Base-by-base conservation (phyloP, 2,888 invertebrate genomes). In the Neoitamus cyanurus region DNA sequence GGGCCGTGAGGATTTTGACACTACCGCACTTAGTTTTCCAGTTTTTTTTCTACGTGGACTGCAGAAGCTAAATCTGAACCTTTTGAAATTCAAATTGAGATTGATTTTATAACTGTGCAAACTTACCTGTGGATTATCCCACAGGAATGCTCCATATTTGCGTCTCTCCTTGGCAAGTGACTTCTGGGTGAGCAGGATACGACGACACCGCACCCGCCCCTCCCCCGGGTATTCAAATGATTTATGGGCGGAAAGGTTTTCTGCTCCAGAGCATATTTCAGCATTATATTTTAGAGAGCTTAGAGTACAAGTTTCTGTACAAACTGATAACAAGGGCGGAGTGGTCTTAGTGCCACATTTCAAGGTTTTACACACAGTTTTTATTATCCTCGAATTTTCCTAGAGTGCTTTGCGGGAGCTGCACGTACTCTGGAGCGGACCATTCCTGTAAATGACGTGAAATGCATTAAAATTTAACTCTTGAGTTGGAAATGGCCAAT, bases 51-150 rank as follows among this genome's bases (percentile, higher is more conserved):
- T 25, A 58, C 5, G 20, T 20, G 25, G 13, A 20, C 42, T 13
- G 28, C 75, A 75, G 58, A 31, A 58, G 58, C 58, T 58, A 80
- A 58, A 28, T 58, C 31, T 6, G 78, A 82, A 82, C 69, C 82
- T 82, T 82, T 69, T 82, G 82, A 82, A 82, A 82, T 82, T 82
- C 68, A 82, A 82, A 82, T 82, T 68, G 37, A 82, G 82, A 82
- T 82, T 82, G 82, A 82, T 82, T 82, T 69, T 82, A 82, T 42
- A 82, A 69, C 69, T 25, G 69, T 69, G 28, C 36, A 82, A 69
- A 82, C 69, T 82, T 82, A 69, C 82, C 82, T 82, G 82, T 69
- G 37, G 82, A 68, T 82, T 82, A 82, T 82, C 82, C 82, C 82
- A 68, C 28, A 69, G 82, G 82, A 82, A 69, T 82, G 36, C 28